A percentile compares a stretch with the other conserved stretches of the same genome.
These are phyloP conservation scores for Trichacis sp. DNA, from an alignment of 2,888 invertebrate genomes.

Conservation along the genomic window DNA sequence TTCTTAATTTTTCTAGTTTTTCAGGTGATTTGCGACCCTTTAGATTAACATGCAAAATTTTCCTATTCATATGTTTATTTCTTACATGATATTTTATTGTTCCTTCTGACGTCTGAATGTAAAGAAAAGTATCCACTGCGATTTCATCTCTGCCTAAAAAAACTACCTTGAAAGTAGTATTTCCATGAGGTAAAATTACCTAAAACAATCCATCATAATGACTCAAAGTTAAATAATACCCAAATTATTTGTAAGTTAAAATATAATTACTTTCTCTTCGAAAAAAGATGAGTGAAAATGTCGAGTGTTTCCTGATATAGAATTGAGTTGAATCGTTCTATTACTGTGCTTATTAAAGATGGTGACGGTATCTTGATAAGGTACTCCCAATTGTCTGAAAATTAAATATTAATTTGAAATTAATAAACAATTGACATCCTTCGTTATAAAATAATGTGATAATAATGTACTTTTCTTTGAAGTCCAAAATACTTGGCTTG, in stretches of 20 bases:
- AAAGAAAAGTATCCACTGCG: slow-evolving; percentile 86
- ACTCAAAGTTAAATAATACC: not conserved
- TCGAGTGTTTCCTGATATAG: slow-evolving; percentile 93
- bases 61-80: no score
- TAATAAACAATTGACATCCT: no score
- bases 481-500: slow-evolving; percentile 78
- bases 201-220: slow-evolving; percentile 64
- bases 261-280: slow-evolving; percentile 94
- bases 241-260: no score
- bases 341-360: slow-evolving; percentile 89
- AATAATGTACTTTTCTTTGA: slow-evolving; percentile 80
- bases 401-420: slow-evolving; percentile 18
- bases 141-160: slow-evolving; percentile 94
- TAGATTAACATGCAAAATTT: no score
- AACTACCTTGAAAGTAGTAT: slow-evolving; percentile 95
- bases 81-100: slow-evolving; percentile 88
- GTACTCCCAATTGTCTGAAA: slow-evolving; percentile 86
- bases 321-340: slow-evolving; percentile 89
- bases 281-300: slow-evolving; percentile 99
- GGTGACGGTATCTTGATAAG: slow-evolving; percentile 87
- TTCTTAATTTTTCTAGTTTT: no score
- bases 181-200: slow-evolving; percentile 90
- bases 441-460: no score
- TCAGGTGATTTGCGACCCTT: no score
- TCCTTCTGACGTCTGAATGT: slow-evolving; percentile 95